Conservation (phyloP, 2,797 vertebrate species). For the Lepilemur septentrionalis region DNA sequence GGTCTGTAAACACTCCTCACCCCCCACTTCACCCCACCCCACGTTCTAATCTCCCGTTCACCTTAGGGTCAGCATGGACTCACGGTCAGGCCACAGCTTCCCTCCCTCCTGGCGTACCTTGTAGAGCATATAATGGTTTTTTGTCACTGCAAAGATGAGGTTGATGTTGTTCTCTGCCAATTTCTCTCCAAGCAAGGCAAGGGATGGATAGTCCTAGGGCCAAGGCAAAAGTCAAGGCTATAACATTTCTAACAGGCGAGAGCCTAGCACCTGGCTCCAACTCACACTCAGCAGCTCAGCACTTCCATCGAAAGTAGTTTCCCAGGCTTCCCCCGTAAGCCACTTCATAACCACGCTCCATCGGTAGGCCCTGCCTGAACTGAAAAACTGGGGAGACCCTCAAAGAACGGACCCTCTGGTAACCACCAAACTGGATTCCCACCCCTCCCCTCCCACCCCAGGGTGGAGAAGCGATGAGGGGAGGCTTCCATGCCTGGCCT, state of each 20-base stretch:
- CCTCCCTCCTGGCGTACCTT: constrained; percentile 86
- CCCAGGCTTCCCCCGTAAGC: not conserved
- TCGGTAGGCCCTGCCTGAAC: accelerated
- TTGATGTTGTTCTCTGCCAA: constrained; percentile 97
- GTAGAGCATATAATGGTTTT: constrained; percentile 94
- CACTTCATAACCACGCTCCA: not conserved
- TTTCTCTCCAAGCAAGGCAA: constrained; percentile 97
- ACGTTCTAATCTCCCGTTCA: not conserved
- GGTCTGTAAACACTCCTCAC: not conserved
- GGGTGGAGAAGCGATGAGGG: not conserved
- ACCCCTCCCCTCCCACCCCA: too few species aligned
- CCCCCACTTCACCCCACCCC: not conserved
- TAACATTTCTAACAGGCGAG: not conserved
- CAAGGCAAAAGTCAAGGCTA: not conserved
- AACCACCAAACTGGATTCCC: not conserved
- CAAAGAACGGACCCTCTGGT: not conserved
- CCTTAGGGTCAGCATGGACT: not conserved
- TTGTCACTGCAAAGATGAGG: constrained; percentile 97
- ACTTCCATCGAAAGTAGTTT: not conserved
- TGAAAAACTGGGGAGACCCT: not conserved
- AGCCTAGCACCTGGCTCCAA: too few species aligned
- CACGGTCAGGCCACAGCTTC: not conserved
- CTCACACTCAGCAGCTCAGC: not conserved
- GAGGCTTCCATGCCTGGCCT: not conserved
- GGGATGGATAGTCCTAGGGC: constrained; percentile 95